Evolutionary conservation across 2,888 invertebrate genomes (phyloP).

Genomic region (Epinotia brunnichana): DNA sequence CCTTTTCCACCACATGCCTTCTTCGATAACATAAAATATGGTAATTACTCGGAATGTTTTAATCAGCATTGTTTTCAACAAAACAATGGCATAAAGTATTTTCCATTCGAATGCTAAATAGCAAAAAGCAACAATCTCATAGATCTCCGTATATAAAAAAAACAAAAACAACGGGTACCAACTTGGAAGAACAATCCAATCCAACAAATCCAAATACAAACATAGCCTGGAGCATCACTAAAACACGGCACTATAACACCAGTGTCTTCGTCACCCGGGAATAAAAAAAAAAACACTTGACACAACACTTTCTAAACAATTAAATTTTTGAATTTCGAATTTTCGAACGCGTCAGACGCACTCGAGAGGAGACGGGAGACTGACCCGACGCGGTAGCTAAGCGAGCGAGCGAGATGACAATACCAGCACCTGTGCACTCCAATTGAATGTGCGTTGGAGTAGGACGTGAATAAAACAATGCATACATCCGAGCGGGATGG

Average conservation of each 20-base stretch:
- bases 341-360: constrained; percentile 56
- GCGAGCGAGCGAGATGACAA: constrained; percentile 69
- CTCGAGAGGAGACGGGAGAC: constrained; percentile 63
- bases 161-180: constrained; percentile 55
- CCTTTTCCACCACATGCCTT: not conserved
- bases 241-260: constrained; percentile 50
- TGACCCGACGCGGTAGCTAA: constrained; percentile 59
- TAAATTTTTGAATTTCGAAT: constrained; percentile 46
- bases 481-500: constrained; percentile 67
- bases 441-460: constrained; percentile 71
- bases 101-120: constrained; percentile 29
- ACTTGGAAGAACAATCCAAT: constrained; percentile 52
- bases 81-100: constrained; percentile 19
- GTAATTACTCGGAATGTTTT: constrained; percentile 4
- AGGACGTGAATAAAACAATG: constrained; percentile 75
- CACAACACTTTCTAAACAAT: constrained; percentile 61
- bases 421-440: constrained; percentile 80
- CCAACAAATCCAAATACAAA: constrained; percentile 26
- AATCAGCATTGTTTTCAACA: constrained; percentile 11
- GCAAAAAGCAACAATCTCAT: constrained; percentile 38
- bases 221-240: constrained; percentile 63
- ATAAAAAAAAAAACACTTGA: constrained; percentile 56
- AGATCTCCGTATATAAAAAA: constrained; percentile 42
- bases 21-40: not conserved
- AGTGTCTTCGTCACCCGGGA: constrained; percentile 55